phyloP scores from a whole-genome alignment of 2,888 invertebrate genomes.

The Emmelina monodactyla region DNA sequence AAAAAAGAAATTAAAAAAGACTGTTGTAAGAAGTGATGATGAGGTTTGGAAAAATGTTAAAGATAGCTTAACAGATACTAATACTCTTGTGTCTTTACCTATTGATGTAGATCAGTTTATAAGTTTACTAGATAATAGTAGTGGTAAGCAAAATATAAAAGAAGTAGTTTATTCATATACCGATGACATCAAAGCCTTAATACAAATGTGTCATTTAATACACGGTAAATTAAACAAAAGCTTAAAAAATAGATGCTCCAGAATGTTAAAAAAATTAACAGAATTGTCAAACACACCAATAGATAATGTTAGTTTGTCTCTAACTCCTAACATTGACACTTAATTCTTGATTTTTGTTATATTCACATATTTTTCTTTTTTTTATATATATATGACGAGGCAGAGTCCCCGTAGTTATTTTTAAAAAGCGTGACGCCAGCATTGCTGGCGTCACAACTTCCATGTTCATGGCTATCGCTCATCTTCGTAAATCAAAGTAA shows the following conservation, averaged over 20 bases:
- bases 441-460: too few species aligned
- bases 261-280: neutral
- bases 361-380: too few species aligned
- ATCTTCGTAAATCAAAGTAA: too few species aligned
- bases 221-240: neutral
- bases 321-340: too few species aligned
- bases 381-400: too few species aligned
- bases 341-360: too few species aligned
- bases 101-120: slow-evolving; percentile 8
- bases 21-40: slow-evolving; percentile 8
- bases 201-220: neutral
- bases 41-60: slow-evolving; percentile 9
- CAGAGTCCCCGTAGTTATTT: too few species aligned
- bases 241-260: neutral
- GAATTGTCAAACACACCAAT: neutral
- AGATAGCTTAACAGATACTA: slow-evolving; percentile 4
- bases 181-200: slow-evolving; percentile 1
- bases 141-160: slow-evolving; percentile 11
- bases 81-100: slow-evolving; percentile 2
- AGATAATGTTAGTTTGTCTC: too few species aligned
- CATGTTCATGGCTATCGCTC: too few species aligned
- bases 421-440: too few species aligned
- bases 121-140: slow-evolving; percentile 10
- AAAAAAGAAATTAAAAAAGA: slow-evolving; percentile 8
- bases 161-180: slow-evolving; percentile 1